These are phyloP conservation scores for Nothoprocta pentlandii DNA, from an alignment of 2,113 vertebrate species.

Conservation along the genomic window DNA sequence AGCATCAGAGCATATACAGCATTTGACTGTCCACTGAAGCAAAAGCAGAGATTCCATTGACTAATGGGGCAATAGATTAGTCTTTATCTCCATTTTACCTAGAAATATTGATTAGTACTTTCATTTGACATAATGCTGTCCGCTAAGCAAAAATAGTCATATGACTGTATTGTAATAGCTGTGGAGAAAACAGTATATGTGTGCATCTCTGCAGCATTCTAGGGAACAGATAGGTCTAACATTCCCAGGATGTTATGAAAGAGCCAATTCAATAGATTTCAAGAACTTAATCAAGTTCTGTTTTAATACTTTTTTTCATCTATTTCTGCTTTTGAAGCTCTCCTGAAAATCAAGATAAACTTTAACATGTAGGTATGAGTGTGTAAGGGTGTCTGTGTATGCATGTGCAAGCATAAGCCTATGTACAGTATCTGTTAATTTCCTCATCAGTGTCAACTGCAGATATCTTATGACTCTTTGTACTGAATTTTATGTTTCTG, in stretches of 20 bases:
- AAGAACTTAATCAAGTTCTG: not conserved
- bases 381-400: not conserved
- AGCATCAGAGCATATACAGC: not conserved
- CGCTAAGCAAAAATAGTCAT: not conserved
- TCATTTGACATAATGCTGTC: not conserved
- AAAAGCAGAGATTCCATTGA: not conserved
- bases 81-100: not conserved
- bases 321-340: not conserved
- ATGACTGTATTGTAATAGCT: not conserved
- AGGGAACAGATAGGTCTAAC: not conserved
- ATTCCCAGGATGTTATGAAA: not conserved
- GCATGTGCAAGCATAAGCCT: not conserved
- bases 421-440: not conserved
- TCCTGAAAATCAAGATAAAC: not conserved
- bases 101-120: not conserved
- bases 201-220: not conserved
- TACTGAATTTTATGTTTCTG: not conserved
- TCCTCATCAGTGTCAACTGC: not conserved
- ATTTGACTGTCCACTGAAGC: not conserved
- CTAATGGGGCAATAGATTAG: not conserved
- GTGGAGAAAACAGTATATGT: rapidly evolving
- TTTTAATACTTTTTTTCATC: not conserved
- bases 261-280: not conserved
- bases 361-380: not conserved
- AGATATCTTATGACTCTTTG: not conserved